Evolutionary conservation across 2,888 invertebrate genomes (phyloP), one percentile per base, ranked within the genome.

Genomic region (Folsomia manolachei): DNA sequence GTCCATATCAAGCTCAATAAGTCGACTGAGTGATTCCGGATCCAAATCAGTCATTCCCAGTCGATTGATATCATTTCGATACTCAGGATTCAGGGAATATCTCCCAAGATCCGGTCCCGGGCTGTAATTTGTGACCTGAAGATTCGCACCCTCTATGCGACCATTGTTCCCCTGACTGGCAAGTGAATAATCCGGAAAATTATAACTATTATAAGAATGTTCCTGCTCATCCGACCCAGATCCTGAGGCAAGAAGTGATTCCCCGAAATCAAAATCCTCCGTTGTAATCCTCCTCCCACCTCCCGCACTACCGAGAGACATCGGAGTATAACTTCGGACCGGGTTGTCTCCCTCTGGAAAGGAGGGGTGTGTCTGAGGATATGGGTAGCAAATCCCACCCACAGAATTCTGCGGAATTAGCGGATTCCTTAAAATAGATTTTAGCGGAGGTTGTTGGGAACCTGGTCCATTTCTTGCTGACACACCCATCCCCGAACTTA

Each of bases 1-100:
- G 53, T 67, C 67, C 14, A 67, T 19, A 56, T 67, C 67, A 21
- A 67, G 60, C 67, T 67, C 67, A 26, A 67, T 67, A 7, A 67
- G 60, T n/a, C 67, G 18, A 19, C 26, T 53, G 7, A 67, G 60
- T 25, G 67, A 67, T 2, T 67, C 67, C 56, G 60, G 60, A 26
- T 67, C 67, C 56, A 67, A 56, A n/a, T 67, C 67, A 14, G 53
- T 27, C n/a, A n/a, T n/a, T 1, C 60, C 67, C 1, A 67, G 26
- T 1, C 67, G 67, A 51, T 67, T 67, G 11, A 67, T 21, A 52
- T 67, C 56, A 56, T 67, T 67, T 21, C 56, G 67, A 56, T 67
- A 67, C 24, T 67, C 67, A 19, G 52, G n/a, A 39, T 39, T 39
- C 4, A 14, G 14, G n/a, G n/a, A 56, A 14, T 19, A 14, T 21